Conservation (phyloP, 2,888 invertebrate genomes). For the Lacanobia oleracea region DNA sequence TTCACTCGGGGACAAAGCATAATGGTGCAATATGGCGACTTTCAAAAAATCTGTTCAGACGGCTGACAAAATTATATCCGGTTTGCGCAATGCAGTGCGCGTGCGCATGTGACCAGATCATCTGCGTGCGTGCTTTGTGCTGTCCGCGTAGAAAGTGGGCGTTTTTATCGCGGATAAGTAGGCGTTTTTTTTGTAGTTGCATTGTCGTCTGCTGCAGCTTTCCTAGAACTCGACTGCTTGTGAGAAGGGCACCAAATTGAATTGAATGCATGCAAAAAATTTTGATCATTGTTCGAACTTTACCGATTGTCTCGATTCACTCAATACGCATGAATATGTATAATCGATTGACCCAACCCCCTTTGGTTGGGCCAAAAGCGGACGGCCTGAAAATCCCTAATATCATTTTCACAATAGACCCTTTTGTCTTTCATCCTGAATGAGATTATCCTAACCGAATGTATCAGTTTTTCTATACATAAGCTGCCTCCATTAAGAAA, state of each 20-base stretch:
- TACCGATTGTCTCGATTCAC: slow-evolving; percentile 35
- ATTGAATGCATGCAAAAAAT: slow-evolving; percentile 19
- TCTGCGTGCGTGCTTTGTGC: slow-evolving; percentile 68
- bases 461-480: slow-evolving; percentile 25
- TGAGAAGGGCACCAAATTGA: slow-evolving; percentile 29
- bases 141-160: slow-evolving; percentile 72
- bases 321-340: slow-evolving; percentile 35
- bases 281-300: slow-evolving; percentile 16
- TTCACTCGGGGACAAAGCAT: slow-evolving; percentile 59
- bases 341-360: slow-evolving; percentile 15
- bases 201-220: slow-evolving; percentile 45
- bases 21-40: slow-evolving; percentile 66
- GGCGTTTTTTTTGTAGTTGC: slow-evolving; percentile 52
- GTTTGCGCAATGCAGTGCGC: slow-evolving; percentile 77
- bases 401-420: slow-evolving; percentile 46
- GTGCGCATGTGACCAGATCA: slow-evolving; percentile 67
- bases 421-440: slow-evolving; percentile 35
- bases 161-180: slow-evolving; percentile 64
- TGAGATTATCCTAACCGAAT: slow-evolving; percentile 36
- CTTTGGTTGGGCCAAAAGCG: slow-evolving; percentile 1
- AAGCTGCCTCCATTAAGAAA: slow-evolving; percentile 26
- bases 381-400: slow-evolving; percentile 23
- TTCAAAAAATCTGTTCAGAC: slow-evolving; percentile 66
- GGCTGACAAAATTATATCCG: slow-evolving; percentile 75
- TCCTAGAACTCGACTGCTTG: slow-evolving; percentile 34